phyloP scores from a whole-genome alignment of 2,888 invertebrate species.

The Tortrix viridana region DNA sequence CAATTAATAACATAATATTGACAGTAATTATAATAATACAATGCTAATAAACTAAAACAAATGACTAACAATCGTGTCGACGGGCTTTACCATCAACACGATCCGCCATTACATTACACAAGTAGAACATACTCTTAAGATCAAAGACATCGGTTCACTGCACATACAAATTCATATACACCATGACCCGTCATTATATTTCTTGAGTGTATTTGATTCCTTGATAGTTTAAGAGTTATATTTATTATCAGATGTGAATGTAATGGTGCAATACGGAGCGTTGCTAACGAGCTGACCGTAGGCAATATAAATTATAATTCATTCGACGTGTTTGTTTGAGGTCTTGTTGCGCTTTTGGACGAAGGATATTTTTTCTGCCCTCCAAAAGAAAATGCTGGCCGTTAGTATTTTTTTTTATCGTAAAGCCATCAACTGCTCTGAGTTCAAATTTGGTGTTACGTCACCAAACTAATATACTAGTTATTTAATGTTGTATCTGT shows the following conservation, averaged over 20 bases:
- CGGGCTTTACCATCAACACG: constrained; percentile 33
- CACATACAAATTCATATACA: too few relatives aligned
- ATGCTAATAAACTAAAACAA: constrained; percentile 36
- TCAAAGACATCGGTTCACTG: background rate
- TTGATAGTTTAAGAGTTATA: constrained; percentile 30
- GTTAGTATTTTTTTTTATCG: too few relatives aligned
- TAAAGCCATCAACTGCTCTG: too few relatives aligned
- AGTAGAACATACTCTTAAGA: constrained; percentile 19
- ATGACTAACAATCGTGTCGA: constrained; percentile 36
- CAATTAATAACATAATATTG: constrained; percentile 33
- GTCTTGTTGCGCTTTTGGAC: constrained; percentile 35
- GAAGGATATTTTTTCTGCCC: constrained; percentile 47
- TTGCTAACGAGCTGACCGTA: constrained; percentile 55
- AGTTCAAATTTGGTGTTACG: too few relatives aligned
- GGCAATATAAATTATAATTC: constrained; percentile 55
- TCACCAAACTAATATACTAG: too few relatives aligned
- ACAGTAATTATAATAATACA: constrained; percentile 32
- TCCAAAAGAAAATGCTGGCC: constrained; percentile 50
- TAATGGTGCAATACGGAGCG: constrained; percentile 52
- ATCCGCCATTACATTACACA: constrained; percentile 38
- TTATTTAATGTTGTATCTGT: too few relatives aligned
- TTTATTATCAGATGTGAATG: constrained; percentile 43
- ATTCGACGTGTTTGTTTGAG: constrained; percentile 48
- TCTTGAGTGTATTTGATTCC: constrained; percentile 9
- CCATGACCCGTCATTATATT: too few relatives aligned